These are phyloP conservation scores for Anoplopoma fimbria DNA, from an alignment of 2,113 vertebrate species.

Conservation along the genomic window DNA sequence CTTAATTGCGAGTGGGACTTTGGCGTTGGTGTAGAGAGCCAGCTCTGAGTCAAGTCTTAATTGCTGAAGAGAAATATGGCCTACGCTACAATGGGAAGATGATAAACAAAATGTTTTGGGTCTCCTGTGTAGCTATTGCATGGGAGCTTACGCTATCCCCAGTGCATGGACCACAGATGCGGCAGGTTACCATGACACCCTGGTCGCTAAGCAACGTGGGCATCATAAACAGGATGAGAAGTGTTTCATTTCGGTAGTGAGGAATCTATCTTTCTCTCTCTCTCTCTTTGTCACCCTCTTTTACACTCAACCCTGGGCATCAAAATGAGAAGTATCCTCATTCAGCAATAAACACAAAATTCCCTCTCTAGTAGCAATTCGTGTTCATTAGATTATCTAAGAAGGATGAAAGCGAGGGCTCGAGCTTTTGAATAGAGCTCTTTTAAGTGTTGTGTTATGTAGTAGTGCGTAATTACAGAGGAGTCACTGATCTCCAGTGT, in stretches of 20 bases:
- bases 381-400: slow-evolving; percentile 45
- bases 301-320: neutral
- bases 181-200: slow-evolving; percentile 69
- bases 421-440: slow-evolving; percentile 28
- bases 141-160: slow-evolving; percentile 33
- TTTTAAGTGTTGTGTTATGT: slow-evolving; percentile 57
- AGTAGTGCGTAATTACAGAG: slow-evolving; percentile 75
- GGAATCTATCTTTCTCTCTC: neutral
- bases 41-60: slow-evolving; percentile 25
- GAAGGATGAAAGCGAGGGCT: slow-evolving; percentile 28
- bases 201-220: slow-evolving; percentile 65
- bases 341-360: neutral
- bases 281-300: neutral
- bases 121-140: slow-evolving; percentile 29
- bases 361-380: neutral
- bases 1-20: slow-evolving; percentile 41
- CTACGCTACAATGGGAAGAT: slow-evolving; percentile 7
- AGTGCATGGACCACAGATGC: slow-evolving; percentile 44
- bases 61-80: slow-evolving; percentile 35
- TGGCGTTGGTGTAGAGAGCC: neutral
- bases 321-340: neutral
- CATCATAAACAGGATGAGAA: slow-evolving; percentile 72
- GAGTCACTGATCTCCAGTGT: slow-evolving; percentile 73
- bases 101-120: slow-evolving; percentile 45
- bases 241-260: too few relatives aligned